Evolutionary conservation across 2,797 vertebrate species (phyloP).

Genomic region (Enteromius afrohamiltoni): DNA sequence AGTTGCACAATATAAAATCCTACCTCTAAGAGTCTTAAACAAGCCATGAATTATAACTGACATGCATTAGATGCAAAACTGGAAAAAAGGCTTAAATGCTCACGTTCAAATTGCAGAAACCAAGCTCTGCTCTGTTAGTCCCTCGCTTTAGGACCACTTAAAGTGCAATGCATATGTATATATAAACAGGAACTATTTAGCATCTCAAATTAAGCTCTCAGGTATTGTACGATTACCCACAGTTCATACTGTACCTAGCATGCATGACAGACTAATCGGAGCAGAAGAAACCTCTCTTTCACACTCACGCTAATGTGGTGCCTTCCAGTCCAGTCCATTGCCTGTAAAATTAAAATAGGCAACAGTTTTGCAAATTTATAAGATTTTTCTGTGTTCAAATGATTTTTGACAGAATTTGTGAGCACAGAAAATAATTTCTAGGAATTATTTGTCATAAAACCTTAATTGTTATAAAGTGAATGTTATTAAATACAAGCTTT

Average conservation of each 20-base stretch:
- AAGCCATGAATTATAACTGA: conserved; percentile 53
- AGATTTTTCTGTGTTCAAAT: background rate
- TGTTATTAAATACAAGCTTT: background rate
- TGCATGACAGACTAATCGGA: background rate
- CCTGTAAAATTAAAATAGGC: background rate
- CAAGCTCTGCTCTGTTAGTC: background rate
- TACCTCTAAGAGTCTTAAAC: conserved; percentile 55
- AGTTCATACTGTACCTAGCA: background rate
- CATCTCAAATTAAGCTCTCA: conserved; percentile 56
- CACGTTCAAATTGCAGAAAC: background rate
- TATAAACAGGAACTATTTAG: conserved; percentile 21
- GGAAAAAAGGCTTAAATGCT: conserved; percentile 36
- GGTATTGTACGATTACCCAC: conserved; percentile 49
- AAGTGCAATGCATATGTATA: conserved; percentile 6
- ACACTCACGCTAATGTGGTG: conserved; percentile 35
- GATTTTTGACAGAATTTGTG: background rate
- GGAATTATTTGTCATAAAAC: no score
- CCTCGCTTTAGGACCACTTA: conserved; percentile 8
- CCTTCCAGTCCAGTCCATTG: conserved; percentile 40
- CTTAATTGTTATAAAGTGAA: background rate
- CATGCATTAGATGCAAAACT: conserved; percentile 46
- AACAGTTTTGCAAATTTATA: background rate
- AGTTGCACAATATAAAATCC: conserved; percentile 56
- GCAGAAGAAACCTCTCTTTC: conserved; percentile 5
- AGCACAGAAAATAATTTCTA: background rate